Evolutionary conservation across 2,797 vertebrate genomes (phyloP).

Genomic region (Catostomus latipinnis): DNA sequence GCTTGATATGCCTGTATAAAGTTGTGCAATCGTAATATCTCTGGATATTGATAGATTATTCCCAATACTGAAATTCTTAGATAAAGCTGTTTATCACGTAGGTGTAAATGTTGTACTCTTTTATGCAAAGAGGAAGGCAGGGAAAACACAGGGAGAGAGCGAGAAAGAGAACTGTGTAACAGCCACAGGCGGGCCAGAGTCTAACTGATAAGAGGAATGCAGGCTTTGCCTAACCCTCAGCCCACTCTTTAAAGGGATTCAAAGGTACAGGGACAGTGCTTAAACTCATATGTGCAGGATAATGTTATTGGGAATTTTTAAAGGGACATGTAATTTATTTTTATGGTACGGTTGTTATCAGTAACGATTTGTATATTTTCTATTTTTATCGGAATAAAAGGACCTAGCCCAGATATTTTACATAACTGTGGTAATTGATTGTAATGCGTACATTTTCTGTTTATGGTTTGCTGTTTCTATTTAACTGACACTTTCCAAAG

Average conservation of each 20-base stretch:
- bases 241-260: constrained; percentile 18
- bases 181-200: neutral
- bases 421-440: constrained; percentile 13
- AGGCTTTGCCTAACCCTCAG: constrained; percentile 18
- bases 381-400: constrained; percentile 1
- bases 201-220: constrained; percentile 33
- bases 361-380: constrained; percentile 12
- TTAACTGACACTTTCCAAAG: neutral
- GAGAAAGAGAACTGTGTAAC: neutral
- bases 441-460: neutral
- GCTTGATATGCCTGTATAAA: neutral
- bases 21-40: neutral
- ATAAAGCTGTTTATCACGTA: neutral
- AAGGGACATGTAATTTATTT: neutral
- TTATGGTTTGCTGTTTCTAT: neutral
- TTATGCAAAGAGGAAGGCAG: neutral
- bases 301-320: neutral
- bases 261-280: constrained; percentile 7
- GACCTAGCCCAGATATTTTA: neutral
- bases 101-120: constrained; percentile 15
- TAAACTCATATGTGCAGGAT: constrained; percentile 14
- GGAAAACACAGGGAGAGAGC: neutral
- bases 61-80: neutral
- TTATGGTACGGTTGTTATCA: neutral
- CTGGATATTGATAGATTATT: neutral